A percentile compares a stretch with the other conserved stretches of the same genome.
These are phyloP conservation scores for Apoda limacodes DNA, from an alignment of 2,888 invertebrate genomes.

Conservation along the genomic window DNA sequence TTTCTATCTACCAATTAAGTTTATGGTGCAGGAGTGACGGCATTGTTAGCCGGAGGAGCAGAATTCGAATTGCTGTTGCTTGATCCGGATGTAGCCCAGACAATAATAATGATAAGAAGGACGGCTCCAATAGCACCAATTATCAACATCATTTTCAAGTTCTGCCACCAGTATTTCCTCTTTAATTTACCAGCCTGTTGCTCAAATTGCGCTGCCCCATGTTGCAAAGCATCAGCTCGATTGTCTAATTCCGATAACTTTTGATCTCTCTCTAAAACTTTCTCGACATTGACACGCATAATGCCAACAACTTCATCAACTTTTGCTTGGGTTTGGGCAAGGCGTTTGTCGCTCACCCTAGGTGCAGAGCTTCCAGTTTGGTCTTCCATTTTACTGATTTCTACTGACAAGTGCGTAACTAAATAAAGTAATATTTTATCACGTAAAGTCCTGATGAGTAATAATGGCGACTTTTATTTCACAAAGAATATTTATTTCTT, in stretches of 20 bases:
- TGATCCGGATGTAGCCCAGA: slow-evolving; percentile 59
- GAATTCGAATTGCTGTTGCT: slow-evolving; percentile 17
- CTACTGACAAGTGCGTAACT: too few species aligned
- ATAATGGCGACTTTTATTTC: too few species aligned
- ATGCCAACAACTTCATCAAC: slow-evolving; percentile 85
- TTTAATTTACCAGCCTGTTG: slow-evolving; percentile 97
- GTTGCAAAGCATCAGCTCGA: slow-evolving; percentile 94
- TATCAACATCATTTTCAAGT: slow-evolving; percentile 96
- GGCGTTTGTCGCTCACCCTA: slow-evolving; percentile 60
- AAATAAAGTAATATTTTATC: too few species aligned
- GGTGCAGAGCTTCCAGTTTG: slow-evolving; percentile 61
- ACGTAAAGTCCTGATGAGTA: too few species aligned
- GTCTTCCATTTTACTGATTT: slow-evolving; percentile 64
- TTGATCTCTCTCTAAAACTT: slow-evolving; percentile 95
- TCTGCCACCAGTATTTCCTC: slow-evolving; percentile 98
- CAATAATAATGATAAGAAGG: slow-evolving; percentile 85
- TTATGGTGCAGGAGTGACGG: slow-evolving; percentile 36
- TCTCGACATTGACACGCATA: slow-evolving; percentile 97
- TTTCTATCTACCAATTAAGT: slow-evolving; percentile 9
- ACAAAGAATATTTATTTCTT: too few species aligned
- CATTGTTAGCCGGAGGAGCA: slow-evolving; percentile 19
- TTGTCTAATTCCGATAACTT: slow-evolving; percentile 95
- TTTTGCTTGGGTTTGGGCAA: slow-evolving; percentile 65
- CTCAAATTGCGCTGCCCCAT: slow-evolving; percentile 96
- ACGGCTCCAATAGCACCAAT: slow-evolving; percentile 88